Base-by-base conservation (phyloP, 2,797 vertebrate genomes). In the Calcarius lapponicus region DNA sequence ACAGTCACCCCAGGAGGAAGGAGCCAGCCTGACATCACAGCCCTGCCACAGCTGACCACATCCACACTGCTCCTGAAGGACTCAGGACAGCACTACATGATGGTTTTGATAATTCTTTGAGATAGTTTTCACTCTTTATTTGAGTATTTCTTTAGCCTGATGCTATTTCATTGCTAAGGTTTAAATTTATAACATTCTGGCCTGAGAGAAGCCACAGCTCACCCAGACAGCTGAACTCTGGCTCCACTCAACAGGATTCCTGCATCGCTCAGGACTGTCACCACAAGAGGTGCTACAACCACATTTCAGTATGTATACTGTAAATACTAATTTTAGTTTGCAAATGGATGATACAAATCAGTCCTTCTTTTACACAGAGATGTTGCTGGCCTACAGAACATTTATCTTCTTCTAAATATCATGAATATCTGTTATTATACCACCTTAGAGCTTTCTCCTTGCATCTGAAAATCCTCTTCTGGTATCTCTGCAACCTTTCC, bases 61-160 rank as follows among this genome's bases (percentile, higher is more conserved):
- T 5, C 40, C 36, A 38, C 0, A 0, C 22, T 1, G 2, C 32
- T 80, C 20, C 60, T 22, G 26, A 88, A 66, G n/a, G n/a, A 58
- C 10, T 42, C 6, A 16, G 2, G 24, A 22, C 57, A 83, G 24
- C 26, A 66, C n/a, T 2, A 4, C 20, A 60, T 4, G 17, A 60
- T 29, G 29, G 1, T 71, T 86, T 32, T 17, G 3, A 58, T 62
- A 80, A 62, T 28, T n/a, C 53, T 54, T 19, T 73, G n/a, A 88
- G 73, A 71, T 34, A 57, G 58, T 13, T 89, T 43, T 58, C 28
- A 7, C 19, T 71, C 66, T 69, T 75, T 38, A 53, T 32, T 17
- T 58, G 56, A 92, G 28, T 38, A 40, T 71, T 83, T 83, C 19
- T 64, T 88, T n/a, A 65, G 45, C 48, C 42, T 17, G 32, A 74